phyloP scores from a whole-genome alignment of 2,888 invertebrate species.

The Nephrotoma flavescens region DNA sequence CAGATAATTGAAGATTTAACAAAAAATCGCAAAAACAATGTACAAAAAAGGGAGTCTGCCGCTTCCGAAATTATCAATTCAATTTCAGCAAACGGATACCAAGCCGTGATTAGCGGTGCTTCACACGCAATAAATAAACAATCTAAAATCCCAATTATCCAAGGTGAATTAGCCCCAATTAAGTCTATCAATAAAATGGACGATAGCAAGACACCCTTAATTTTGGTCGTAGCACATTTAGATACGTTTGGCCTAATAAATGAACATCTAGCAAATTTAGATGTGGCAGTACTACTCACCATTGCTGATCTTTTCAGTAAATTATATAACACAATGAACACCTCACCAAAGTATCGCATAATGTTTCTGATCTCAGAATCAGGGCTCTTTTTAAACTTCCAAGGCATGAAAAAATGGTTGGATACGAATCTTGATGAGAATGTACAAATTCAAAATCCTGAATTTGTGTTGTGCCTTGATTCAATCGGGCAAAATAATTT shows the following conservation, averaged over 20 bases:
- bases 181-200: conserved; percentile 36
- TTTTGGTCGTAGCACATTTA: conserved; percentile 85
- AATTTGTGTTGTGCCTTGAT: conserved; percentile 83
- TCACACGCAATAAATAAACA: conserved; percentile 57
- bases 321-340: conserved; percentile 59
- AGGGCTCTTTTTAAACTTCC: conserved; percentile 82
- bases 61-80: conserved; percentile 70
- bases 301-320: conserved; percentile 77
- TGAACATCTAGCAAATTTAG: conserved; percentile 75
- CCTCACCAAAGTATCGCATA: conserved; percentile 60
- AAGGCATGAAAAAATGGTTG: conserved; percentile 90
- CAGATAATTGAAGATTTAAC: conserved; percentile 63
- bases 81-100: conserved; percentile 90
- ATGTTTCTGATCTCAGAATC: conserved; percentile 82
- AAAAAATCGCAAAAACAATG: conserved; percentile 26
- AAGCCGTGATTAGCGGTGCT: conserved; percentile 64
- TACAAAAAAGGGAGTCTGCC: conserved; percentile 51
- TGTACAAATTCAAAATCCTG: conserved; percentile 45
- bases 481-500: conserved; percentile 41
- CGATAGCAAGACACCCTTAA: conserved; percentile 58
- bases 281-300: conserved; percentile 76
- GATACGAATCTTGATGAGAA: conserved; percentile 75
- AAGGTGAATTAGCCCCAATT: conserved; percentile 54
- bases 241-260: conserved; percentile 83
- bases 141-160: conserved; percentile 71